A percentile compares a stretch with the other conserved stretches of the same genome.
These are phyloP conservation scores for Parnassius orleans DNA, from an alignment of 2,888 invertebrate genomes.

Conservation along the genomic window DNA sequence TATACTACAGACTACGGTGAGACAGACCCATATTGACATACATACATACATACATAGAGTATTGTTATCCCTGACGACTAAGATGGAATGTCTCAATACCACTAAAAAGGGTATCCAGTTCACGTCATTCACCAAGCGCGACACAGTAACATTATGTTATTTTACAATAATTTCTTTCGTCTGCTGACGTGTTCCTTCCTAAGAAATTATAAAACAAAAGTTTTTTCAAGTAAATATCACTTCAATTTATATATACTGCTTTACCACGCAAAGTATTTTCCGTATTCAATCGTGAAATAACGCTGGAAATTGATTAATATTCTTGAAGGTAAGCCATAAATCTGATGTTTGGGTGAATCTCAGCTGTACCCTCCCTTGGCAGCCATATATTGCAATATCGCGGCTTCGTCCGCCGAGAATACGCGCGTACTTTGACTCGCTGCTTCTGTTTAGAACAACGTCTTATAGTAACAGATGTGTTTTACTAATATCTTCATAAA, in stretches of 20 bases:
- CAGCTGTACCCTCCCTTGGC: conserved; percentile 69
- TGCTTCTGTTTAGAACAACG: conserved; percentile 21
- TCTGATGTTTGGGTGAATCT: conserved; percentile 68
- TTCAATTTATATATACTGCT: not conserved
- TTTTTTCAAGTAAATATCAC: not conserved
- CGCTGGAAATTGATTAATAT: conserved; percentile 59
- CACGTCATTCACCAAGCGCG: no score
- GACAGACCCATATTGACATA: no score
- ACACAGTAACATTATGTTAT: no score
- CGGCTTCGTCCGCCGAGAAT: conserved; percentile 53
- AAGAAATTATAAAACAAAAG: no score
- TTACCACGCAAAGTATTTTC: conserved; percentile 15
- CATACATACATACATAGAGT: no score
- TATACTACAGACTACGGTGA: no score
- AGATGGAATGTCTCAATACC: no score
- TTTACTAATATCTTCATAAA: conserved; percentile 20
- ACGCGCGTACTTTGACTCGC: conserved; percentile 28
- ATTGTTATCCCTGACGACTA: no score
- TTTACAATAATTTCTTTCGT: no score
- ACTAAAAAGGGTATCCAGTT: no score
- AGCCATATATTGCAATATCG: conserved; percentile 73
- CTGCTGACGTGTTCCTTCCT: no score
- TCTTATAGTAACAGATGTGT: conserved; percentile 23
- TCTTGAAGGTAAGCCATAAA: conserved; percentile 66
- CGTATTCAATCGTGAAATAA: conserved; percentile 29